Evolutionary conservation across 2,113 vertebrate species (phyloP).

Genomic region (Proterorhinus semilunaris): DNA sequence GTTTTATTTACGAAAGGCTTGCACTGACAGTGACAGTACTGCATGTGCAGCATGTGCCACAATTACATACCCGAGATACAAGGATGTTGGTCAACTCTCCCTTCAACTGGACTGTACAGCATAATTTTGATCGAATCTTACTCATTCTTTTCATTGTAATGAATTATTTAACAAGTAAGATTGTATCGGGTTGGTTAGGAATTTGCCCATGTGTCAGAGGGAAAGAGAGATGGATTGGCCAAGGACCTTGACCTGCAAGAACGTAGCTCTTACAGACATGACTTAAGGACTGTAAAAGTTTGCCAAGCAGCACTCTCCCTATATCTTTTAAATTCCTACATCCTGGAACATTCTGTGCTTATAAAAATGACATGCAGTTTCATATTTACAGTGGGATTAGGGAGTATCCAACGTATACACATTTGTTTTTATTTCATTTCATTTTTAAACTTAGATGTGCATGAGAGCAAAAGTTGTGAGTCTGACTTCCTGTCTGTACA

Average conservation of each 20-base stretch:
- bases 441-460: too few relatives aligned
- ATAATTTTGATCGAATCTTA: neutral
- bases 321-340: neutral
- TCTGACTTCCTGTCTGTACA: too few relatives aligned
- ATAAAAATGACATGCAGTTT: constrained; percentile 32
- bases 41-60: constrained; percentile 31
- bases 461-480: too few relatives aligned
- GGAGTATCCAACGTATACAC: too few relatives aligned
- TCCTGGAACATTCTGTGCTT: constrained; percentile 35
- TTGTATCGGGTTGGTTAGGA: constrained; percentile 39
- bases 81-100: neutral
- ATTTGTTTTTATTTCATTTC: too few relatives aligned
- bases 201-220: constrained; percentile 38
- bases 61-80: neutral
- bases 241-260: constrained; percentile 63
- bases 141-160: constrained; percentile 10
- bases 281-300: constrained; percentile 65
- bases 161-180: constrained; percentile 30
- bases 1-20: constrained; percentile 33
- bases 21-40: constrained; percentile 41
- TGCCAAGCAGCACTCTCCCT: constrained; percentile 34
- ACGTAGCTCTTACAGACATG: constrained; percentile 45
- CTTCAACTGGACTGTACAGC: neutral
- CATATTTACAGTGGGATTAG: constrained; percentile 13
- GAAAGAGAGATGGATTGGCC: constrained; percentile 38